Evolutionary conservation across 2,113 vertebrate species (phyloP).

Genomic region (Gnathonemus longibarbis): DNA sequence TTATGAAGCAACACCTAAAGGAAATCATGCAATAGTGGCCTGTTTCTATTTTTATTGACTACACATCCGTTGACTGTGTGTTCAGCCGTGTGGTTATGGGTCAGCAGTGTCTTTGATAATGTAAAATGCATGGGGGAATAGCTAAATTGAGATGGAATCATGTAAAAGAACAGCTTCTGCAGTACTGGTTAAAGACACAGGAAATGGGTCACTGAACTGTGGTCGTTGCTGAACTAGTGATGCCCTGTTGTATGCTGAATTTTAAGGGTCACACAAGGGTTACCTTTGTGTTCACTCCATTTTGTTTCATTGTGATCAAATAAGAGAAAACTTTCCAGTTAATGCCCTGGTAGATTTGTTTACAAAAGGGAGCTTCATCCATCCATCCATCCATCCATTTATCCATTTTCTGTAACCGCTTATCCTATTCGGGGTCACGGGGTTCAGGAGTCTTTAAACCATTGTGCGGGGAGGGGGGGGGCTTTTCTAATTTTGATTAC

Average conservation of each 20-base stretch:
- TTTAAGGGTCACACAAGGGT: neutral
- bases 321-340: neutral
- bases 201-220: neutral
- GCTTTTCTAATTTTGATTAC: neutral
- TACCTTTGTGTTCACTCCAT: neutral
- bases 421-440: neutral
- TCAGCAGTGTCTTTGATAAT: neutral
- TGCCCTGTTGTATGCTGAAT: neutral
- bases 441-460: neutral
- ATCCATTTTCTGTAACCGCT: neutral
- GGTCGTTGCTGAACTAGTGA: neutral
- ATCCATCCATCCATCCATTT: neutral
- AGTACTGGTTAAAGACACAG: neutral
- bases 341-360: neutral
- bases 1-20: neutral
- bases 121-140: neutral
- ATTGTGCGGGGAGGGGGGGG: too few species aligned
- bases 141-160: neutral
- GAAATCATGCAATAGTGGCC: neutral
- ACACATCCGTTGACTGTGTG: neutral
- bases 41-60: neutral
- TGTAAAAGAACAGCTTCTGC: neutral
- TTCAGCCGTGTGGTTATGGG: neutral
- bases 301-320: neutral
- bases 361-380: neutral